These are phyloP conservation scores for Bos indicus DNA, from an alignment of 2,113 vertebrate species.

Conservation along the genomic window DNA sequence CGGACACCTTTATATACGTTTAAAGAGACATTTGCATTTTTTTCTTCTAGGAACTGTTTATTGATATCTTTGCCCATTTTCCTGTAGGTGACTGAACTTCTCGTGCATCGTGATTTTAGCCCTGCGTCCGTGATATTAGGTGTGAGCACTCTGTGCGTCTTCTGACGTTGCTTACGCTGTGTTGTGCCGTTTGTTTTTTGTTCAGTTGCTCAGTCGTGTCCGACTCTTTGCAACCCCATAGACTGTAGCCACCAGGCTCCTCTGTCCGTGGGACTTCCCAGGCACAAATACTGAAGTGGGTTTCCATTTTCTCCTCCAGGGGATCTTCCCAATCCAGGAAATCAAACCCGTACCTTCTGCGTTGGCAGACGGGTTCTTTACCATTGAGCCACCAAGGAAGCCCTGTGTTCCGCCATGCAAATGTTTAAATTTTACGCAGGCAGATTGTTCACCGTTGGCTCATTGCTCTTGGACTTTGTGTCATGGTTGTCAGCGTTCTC, in stretches of 20 bases:
- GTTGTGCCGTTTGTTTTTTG: background rate
- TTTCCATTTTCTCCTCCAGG: background rate
- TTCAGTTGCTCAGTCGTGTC: background rate
- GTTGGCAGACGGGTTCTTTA: background rate
- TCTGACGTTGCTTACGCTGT: background rate
- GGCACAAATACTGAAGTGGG: background rate
- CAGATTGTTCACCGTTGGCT: background rate
- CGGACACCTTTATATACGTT: rapidly evolving
- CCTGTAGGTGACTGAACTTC: background rate
- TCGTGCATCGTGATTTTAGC: rapidly evolving
- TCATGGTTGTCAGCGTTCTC: too few species aligned
- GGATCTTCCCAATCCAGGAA: background rate
- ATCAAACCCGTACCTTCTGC: background rate
- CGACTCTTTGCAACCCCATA: background rate
- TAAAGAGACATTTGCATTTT: background rate
- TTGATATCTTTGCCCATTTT: background rate
- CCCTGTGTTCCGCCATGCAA: rapidly evolving
- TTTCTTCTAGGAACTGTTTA: background rate
- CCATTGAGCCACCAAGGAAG: background rate
- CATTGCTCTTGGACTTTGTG: background rate
- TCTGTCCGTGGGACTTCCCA: background rate
- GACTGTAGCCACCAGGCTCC: background rate
- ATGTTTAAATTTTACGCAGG: rapidly evolving
- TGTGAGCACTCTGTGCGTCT: rapidly evolving
- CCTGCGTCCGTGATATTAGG: rapidly evolving